These are phyloP conservation scores for Zonitis immaculata DNA, from an alignment of 2,888 invertebrate genomes.

Conservation along the genomic window DNA sequence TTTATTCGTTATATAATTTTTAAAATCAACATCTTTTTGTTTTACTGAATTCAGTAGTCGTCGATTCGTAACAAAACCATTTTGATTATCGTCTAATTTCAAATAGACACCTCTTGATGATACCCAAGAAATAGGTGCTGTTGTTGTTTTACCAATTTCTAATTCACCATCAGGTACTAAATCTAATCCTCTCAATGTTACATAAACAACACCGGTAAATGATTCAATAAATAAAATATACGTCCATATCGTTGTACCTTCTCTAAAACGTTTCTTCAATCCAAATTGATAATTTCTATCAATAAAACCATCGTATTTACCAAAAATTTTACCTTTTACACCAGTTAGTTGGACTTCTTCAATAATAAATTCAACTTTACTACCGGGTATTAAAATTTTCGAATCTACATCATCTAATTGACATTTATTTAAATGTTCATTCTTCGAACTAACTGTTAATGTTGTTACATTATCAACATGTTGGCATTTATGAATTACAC, in stretches of 20 bases:
- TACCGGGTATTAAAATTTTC: constrained; percentile 50
- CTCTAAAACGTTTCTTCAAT: constrained; percentile 37
- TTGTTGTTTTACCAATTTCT: constrained; percentile 25
- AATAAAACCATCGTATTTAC: constrained; percentile 51
- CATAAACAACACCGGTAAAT: constrained; percentile 62
- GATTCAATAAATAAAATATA: constrained; percentile 66
- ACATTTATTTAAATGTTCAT: constrained; percentile 39
- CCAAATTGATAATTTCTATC: constrained; percentile 50
- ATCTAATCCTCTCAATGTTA: constrained; percentile 49
- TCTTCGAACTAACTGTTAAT: constrained; percentile 50
- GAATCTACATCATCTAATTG: constrained; percentile 35
- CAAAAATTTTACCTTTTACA: constrained; percentile 43
- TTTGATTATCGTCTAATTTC: constrained; percentile 32
- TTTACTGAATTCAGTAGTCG: constrained; percentile 37
- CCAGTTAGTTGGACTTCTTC: constrained; percentile 46
- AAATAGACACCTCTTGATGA: constrained; percentile 33
- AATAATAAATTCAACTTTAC: constrained; percentile 52
- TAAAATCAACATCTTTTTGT: constrained; percentile 42
- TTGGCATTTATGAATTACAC: constrained; percentile 53
- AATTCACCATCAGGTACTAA: constrained; percentile 16
- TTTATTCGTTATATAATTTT: constrained; percentile 46
- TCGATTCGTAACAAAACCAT: constrained; percentile 41
- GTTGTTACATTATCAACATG: constrained; percentile 48
- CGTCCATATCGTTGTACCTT: constrained; percentile 54
- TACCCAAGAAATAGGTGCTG: constrained; percentile 19